These are phyloP conservation scores for Marronus borbonicus DNA, from an alignment of 2,888 invertebrate species.

Conservation along the genomic window DNA sequence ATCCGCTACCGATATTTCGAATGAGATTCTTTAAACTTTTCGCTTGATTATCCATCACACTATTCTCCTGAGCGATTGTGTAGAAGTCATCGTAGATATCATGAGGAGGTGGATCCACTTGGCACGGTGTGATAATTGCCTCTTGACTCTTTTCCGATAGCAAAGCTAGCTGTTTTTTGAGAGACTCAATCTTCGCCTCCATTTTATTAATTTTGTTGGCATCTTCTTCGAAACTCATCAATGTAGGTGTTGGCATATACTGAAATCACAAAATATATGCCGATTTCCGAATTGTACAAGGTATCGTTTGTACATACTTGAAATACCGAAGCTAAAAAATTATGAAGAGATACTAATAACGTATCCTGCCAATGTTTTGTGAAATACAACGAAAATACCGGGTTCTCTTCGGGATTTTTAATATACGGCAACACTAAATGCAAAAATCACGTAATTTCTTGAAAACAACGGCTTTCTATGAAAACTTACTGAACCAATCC, in stretches of 20 bases:
- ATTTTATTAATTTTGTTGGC: conserved; percentile 84
- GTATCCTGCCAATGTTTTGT: conserved; percentile 97
- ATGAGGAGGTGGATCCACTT: conserved; percentile 82
- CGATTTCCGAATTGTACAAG: not conserved
- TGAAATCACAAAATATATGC: conserved; percentile 68
- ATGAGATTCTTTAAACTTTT: conserved; percentile 85
- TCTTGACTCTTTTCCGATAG: conserved; percentile 69
- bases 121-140: conserved; percentile 74
- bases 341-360: conserved; percentile 90
- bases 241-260: conserved; percentile 89
- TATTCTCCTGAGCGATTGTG: conserved; percentile 86
- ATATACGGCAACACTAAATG: conserved; percentile 89
- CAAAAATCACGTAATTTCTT: conserved; percentile 7
- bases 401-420: conserved; percentile 92
- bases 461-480: conserved; percentile 37
- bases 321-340: conserved; percentile 92
- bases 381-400: conserved; percentile 90
- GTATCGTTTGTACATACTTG: conserved; percentile 70
- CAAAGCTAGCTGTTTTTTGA: conserved; percentile 75
- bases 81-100: conserved; percentile 91
- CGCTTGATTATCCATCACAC: conserved; percentile 76
- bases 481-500: conserved; percentile 95
- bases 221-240: conserved; percentile 90
- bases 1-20: conserved; percentile 84
- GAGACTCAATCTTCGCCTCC: conserved; percentile 86